These are phyloP conservation scores for Penaeus indicus DNA, from an alignment of 1,140 invertebrate genomes.

Conservation along the genomic window DNA sequence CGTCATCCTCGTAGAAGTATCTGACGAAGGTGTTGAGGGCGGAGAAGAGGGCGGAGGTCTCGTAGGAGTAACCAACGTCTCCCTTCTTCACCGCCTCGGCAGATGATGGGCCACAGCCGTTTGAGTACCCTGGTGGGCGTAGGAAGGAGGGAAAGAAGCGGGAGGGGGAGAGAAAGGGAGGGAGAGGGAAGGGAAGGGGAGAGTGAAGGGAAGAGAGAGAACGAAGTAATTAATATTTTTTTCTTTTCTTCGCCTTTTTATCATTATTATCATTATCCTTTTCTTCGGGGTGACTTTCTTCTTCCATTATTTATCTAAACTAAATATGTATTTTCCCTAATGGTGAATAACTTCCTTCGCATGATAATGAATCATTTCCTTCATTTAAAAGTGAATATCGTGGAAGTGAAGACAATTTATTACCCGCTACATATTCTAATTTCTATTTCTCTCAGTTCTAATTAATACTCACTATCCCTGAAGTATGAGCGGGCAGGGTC, in stretches of 20 bases:
- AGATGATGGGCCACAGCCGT: conserved; percentile 77
- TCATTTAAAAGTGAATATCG: no score
- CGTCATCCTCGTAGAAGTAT: conserved; percentile 77
- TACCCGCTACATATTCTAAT: no score
- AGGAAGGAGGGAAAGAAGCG: conserved; percentile 68
- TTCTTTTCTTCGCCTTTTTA: no score
- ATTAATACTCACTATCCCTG: conserved; percentile 72
- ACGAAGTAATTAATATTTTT: no score
- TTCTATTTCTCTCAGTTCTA: no score
- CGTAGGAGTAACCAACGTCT: conserved; percentile 81
- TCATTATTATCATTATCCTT: no score
- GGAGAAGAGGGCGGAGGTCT: conserved; percentile 81
- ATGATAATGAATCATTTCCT: no score
- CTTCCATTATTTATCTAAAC: no score
- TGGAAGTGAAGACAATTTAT: no score
- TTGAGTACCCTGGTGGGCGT: conserved; percentile 70
- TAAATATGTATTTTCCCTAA: not conserved
- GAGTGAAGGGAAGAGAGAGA: not conserved
- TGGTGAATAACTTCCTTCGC: not conserved
- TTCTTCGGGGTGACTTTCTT: no score
- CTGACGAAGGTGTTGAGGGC: conserved; percentile 85
- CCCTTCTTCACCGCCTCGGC: conserved; percentile 81
- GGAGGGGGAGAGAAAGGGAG: not conserved
- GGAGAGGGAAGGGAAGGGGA: not conserved
- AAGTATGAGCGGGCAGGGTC: conserved; percentile 91